These are phyloP conservation scores for Amphibalanus amphitrite DNA, from an alignment of 1,140 invertebrate species.

Conservation along the genomic window DNA sequence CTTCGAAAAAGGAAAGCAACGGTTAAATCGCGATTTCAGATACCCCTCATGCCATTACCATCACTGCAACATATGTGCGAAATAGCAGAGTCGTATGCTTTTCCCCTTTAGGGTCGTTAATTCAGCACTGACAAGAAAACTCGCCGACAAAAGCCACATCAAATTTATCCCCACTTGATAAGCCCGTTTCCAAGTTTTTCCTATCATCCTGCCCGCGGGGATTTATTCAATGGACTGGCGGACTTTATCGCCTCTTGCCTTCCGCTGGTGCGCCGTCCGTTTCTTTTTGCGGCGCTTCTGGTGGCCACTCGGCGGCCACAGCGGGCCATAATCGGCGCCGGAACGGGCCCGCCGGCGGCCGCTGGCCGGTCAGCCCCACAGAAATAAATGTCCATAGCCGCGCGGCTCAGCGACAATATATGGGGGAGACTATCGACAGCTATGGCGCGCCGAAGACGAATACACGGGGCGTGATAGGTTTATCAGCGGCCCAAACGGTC, in stretches of 20 bases:
- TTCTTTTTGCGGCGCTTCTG: not conserved
- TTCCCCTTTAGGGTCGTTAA: too few species aligned
- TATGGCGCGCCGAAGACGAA: not conserved
- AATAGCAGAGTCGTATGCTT: too few species aligned
- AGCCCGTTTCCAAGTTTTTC: not conserved
- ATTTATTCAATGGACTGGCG: not conserved
- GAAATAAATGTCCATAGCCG: not conserved
- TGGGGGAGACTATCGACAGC: not conserved
- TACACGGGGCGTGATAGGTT: not conserved
- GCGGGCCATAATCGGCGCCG: not conserved
- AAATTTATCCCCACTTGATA: not conserved
- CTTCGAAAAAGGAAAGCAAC: too few species aligned
- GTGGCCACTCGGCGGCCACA: not conserved
- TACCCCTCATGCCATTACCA: too few species aligned
- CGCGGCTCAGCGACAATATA: not conserved
- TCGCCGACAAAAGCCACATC: not conserved
- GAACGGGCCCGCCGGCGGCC: not conserved
- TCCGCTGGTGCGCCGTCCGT: not conserved
- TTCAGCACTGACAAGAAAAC: too few species aligned
- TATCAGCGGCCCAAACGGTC: not conserved
- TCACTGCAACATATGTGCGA: too few species aligned
- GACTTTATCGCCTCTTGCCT: not conserved
- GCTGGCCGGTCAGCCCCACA: not conserved
- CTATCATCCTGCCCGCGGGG: not conserved
- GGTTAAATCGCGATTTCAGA: too few species aligned